Conservation (phyloP, 2,888 invertebrate species). For the Theretra japonica region DNA sequence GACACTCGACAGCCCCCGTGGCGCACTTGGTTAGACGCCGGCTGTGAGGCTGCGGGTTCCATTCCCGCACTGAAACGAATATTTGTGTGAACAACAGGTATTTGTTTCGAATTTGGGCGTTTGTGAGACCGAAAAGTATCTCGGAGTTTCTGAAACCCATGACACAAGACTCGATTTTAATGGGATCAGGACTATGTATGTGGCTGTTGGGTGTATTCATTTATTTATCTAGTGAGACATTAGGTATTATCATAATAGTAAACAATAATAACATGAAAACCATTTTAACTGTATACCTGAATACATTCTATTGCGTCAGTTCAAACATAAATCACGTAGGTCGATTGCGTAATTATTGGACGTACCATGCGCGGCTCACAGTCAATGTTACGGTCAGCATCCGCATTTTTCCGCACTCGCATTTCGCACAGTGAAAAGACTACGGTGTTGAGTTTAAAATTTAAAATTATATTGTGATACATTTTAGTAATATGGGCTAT, state of each 20-base stretch:
- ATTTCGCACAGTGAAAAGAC: conserved; percentile 30
- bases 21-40: no score
- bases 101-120: no score
- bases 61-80: no score
- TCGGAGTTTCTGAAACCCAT: no score
- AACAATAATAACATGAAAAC: not conserved
- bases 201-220: no score
- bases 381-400: conserved; percentile 49
- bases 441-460: not conserved
- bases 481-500: not conserved
- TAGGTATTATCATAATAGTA: not conserved
- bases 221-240: no score
- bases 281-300: not conserved
- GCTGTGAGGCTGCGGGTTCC: no score
- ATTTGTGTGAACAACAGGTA: no score
- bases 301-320: conserved; percentile 33
- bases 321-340: conserved; percentile 52
- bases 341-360: conserved; percentile 46
- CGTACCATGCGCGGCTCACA: conserved; percentile 40
- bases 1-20: no score
- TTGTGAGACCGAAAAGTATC: no score
- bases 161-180: no score
- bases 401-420: conserved; percentile 31
- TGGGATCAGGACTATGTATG: no score
- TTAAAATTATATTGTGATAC: not conserved